Evolutionary conservation across 2,113 vertebrate species (phyloP).

Genomic region (Myrmecobius fasciatus): DNA sequence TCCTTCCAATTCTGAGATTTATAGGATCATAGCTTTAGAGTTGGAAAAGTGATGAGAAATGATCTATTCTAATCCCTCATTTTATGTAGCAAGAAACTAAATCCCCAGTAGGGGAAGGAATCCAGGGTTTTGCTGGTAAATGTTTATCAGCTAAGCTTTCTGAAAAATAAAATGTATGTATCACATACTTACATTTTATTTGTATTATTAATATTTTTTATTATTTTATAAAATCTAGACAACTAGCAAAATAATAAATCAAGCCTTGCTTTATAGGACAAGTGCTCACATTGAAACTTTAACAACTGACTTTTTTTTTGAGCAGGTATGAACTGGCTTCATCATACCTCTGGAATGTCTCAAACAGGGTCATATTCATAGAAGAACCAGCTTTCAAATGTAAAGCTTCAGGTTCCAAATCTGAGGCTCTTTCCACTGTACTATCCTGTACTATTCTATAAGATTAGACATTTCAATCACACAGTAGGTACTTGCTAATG

Average conservation of each 20-base stretch:
- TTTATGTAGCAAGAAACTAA: not conserved
- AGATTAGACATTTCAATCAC: constrained; percentile 40
- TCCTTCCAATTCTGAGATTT: not conserved
- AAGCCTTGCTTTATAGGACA: not conserved
- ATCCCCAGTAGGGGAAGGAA: not conserved
- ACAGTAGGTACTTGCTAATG: not conserved
- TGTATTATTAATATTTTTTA: not conserved
- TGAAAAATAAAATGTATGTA: not conserved
- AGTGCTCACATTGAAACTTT: not conserved
- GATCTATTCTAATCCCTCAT: not conserved
- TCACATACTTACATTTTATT: not conserved
- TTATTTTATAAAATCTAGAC: not conserved
- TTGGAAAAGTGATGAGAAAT: not conserved
- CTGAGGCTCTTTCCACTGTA: not conserved
- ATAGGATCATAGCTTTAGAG: not conserved
- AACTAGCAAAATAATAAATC: not conserved
- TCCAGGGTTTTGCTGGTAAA: not conserved
- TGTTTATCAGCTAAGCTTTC: not conserved
- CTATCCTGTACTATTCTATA: not conserved
- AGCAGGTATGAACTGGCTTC: not conserved
- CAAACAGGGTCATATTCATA: not conserved
- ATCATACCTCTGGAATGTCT: not conserved
- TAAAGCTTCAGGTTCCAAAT: not conserved
- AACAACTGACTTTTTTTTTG: not conserved
- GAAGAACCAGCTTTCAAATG: not conserved